A percentile compares a stretch with the other conserved stretches of the same genome.
phyloP scores from a whole-genome alignment of 1,140 invertebrate genomes.

The Lineus longissimus region DNA sequence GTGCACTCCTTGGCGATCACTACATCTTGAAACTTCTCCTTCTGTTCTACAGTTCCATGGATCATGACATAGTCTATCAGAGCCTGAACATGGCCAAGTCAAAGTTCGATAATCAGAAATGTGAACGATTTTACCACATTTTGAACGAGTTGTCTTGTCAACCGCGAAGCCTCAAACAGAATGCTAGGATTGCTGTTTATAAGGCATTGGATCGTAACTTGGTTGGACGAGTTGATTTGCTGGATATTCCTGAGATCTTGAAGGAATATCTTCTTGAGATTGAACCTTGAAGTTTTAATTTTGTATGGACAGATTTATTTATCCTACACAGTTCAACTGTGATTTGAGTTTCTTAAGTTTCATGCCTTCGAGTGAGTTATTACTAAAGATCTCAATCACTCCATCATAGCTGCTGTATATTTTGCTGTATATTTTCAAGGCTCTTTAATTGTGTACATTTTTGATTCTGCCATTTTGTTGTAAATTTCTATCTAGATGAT shows the following conservation, averaged over 20 bases:
- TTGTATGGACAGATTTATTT: no score
- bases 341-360: no score
- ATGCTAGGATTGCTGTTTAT: slow-evolving; percentile 43
- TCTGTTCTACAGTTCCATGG: slow-evolving; percentile 48
- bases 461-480: no score
- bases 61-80: slow-evolving; percentile 37
- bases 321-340: no score
- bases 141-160: slow-evolving; percentile 34
- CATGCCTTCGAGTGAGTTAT: no score
- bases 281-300: slow-evolving; percentile 14
- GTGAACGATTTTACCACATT: slow-evolving; percentile 26
- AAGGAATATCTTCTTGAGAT: slow-evolving; percentile 42
- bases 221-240: slow-evolving; percentile 24
- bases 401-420: no score
- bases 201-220: slow-evolving; percentile 35
- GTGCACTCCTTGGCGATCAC: slow-evolving; percentile 27
- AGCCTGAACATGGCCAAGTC: slow-evolving; percentile 35
- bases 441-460: no score
- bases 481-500: no score
- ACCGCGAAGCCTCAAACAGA: slow-evolving; percentile 41
- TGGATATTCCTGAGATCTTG: slow-evolving; percentile 39
- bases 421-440: no score
- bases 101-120: slow-evolving; percentile 27
- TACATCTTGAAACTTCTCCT: slow-evolving; percentile 34
- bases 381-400: no score